A percentile compares a stretch with the other conserved stretches of the same genome.
phyloP scores from a whole-genome alignment of 2,888 invertebrate genomes.

The Zootermopsis nevadensis region DNA sequence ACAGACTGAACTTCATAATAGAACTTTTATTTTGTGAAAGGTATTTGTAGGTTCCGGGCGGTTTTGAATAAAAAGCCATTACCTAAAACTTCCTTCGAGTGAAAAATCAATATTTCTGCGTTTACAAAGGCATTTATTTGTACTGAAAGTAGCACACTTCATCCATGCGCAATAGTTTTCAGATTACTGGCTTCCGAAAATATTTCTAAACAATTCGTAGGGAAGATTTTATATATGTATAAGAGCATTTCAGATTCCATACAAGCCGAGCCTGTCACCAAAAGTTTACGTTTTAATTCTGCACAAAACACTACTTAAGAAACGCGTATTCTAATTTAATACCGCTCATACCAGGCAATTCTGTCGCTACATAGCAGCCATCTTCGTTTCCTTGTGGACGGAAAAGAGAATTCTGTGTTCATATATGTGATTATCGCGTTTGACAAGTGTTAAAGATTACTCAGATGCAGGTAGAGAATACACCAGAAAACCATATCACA shows the following conservation, averaged over 20 bases:
- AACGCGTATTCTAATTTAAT: not conserved
- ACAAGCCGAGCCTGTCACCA: not conserved
- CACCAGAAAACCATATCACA: conserved; percentile 20
- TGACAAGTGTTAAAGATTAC: not conserved
- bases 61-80: too few species aligned
- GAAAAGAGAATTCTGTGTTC: not conserved
- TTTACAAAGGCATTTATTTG: not conserved
- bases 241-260: not conserved
- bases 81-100: too few species aligned
- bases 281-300: not conserved
- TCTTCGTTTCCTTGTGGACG: conserved; percentile 26
- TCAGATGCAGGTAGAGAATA: conserved; percentile 18
- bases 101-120: too few species aligned
- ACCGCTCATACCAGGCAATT: not conserved
- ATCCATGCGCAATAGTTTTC: not conserved
- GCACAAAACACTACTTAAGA: not conserved
- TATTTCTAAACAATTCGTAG: not conserved
- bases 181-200: not conserved
- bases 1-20: too few species aligned
- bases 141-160: not conserved
- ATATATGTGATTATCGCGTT: not conserved
- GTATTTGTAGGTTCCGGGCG: too few species aligned
- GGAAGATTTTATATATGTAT: not conserved
- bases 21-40: too few species aligned
- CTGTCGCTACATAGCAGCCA: conserved; percentile 19